Evolutionary conservation across 2,113 vertebrate genomes (phyloP), one percentile per base, ranked within the genome.

Genomic region (Mohoua ochrocephala): DNA sequence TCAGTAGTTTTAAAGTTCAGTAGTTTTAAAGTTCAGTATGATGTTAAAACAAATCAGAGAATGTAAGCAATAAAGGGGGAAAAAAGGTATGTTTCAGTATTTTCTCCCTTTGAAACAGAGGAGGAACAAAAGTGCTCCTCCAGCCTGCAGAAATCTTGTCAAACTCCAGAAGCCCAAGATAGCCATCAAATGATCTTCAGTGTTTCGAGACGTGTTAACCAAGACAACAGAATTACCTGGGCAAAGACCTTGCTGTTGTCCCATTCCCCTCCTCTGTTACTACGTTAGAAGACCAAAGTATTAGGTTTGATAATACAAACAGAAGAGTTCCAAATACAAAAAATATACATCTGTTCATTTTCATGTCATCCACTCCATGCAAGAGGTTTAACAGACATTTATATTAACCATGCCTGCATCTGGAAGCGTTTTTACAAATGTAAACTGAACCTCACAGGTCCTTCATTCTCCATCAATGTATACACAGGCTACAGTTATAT

Each of bases 171-270:
- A 87, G 44, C 11, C 26, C 16, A 33, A 87, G 8, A 23, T 0
- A 81, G 11, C 10, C 24, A 76, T 13, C 11, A 56, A 49, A 59
- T 8, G 2, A 69, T 49, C 44, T 14, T 20, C 12, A 63, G 63
- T 11, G 12, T 56, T 63, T 27, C 2, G 0, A 54, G 26, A 35
- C 0, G 0, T 20, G 8, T 33, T 69, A 61, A 69, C 30, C 63
- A 42, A 27, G 23, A 73, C 22, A 75, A 71, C 1, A 75, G 33
- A 82, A 47, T 7, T 45, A 77, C 21, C 12, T 39, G 31, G 24
- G 53, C 50, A 76, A 94, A 79, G 37, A 21, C 16, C 45, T 20
- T 41, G 57, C 53, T 68, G 24, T 12, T 77, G n/a, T 42, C 64
- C 59, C 30, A 33, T 42, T 70, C 45, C n/a, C 35, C 8, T 73